phyloP scores from a whole-genome alignment of 2,113 vertebrate genomes.

The Pandion haliaetus region DNA sequence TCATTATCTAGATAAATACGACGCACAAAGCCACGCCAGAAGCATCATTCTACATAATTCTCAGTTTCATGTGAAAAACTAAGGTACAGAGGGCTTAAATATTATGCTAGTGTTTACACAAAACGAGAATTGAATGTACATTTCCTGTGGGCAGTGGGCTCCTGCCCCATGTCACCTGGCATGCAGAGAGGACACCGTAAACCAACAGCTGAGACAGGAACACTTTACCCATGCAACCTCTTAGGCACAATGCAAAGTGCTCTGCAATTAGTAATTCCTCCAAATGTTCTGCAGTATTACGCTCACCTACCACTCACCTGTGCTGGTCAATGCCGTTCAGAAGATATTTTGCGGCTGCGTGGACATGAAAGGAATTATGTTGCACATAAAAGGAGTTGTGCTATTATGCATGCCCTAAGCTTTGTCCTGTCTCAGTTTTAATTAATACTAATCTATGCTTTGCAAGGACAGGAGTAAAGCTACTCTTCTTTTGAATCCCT shows the following conservation, averaged over 20 bases:
- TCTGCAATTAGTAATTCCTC: not conserved
- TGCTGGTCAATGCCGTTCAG: not conserved
- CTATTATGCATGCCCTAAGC: not conserved
- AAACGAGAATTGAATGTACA: not conserved
- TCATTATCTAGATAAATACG: not conserved
- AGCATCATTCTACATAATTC: not conserved
- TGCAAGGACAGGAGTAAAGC: not conserved
- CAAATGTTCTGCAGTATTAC: not conserved
- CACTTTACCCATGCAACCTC: not conserved
- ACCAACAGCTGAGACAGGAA: not conserved
- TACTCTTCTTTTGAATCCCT: not conserved
- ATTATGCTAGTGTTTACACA: not conserved
- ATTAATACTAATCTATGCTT: not conserved
- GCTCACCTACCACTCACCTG: not conserved
- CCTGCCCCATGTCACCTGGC: accelerated
- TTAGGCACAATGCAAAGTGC: not conserved
- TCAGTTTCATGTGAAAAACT: not conserved
- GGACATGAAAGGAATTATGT: not conserved
- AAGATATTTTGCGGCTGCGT: not conserved
- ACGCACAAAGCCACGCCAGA: not conserved
- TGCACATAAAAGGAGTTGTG: not conserved
- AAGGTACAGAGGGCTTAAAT: not conserved
- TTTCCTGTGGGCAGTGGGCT: not conserved
- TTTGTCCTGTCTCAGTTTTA: not conserved
- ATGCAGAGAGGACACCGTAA: not conserved